Base-by-base conservation (phyloP, 2,797 vertebrate genomes). In the Pipistrellus pipistrellus region DNA sequence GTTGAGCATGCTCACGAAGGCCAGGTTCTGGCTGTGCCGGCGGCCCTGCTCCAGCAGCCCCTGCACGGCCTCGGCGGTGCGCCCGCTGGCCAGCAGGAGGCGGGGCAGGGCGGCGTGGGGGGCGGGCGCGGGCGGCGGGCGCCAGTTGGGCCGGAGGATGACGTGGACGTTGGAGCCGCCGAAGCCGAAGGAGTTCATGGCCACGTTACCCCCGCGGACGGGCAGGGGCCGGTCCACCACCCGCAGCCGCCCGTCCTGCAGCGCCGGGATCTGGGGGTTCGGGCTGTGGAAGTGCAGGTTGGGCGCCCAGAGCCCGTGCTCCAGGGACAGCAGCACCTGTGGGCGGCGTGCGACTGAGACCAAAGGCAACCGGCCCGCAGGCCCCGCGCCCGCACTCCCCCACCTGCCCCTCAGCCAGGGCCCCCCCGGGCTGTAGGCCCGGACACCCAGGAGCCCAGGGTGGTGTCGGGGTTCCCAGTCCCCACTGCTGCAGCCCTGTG, bases 151-250 rank as follows among this genome's bases (percentile, higher is more conserved):
- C 55, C 97, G 98, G 93, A 99, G 98, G 95, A 99, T 98, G 80
- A 99, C 94, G 1, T 99, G 99, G 85, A 99, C 99, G 8, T 99
- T 99, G 94, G 99, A 98, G 76, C 99, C 99, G 6, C 99, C 99
- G 0, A 99, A 99, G 69, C 99, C 99, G 72, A 99, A 99, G 1
- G 99, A 99, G 98, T 99, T 99, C 97, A 99, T 98, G 88, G 99
- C 98, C 8, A 99, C 98, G 17, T 99, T 97, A 95, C 99, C 99
- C 0, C 99, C 99, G 7, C 97, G 98, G 38, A 99, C 96, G 0
- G 99, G 99, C 17, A 97, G 96, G 7, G 99, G 99, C 85, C 96
- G 97, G 59, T 98, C 98, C 8, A 99, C 99, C 0, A 99, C 99
- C 85, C 96, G 96, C 17, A 99, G 72, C 6, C 98, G 98, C 0